phyloP scores from a whole-genome alignment of 23 tunicate species.

The Ciona savignyi region DNA sequence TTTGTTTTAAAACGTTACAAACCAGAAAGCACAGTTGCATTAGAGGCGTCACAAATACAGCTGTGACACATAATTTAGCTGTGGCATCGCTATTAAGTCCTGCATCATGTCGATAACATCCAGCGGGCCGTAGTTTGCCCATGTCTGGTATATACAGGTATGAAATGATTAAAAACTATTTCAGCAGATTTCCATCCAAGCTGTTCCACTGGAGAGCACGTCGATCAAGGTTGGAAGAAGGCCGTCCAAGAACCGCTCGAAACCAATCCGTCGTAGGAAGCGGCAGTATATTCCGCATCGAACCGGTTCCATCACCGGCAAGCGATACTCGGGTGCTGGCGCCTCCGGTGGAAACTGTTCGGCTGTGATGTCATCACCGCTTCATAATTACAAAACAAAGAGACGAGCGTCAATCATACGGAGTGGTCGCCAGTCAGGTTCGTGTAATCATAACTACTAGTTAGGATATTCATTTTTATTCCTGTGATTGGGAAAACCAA shows the following conservation, averaged over 20 bases:
- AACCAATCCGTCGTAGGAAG: slow-evolving; percentile 45
- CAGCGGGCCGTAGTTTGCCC: no score
- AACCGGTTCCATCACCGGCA: slow-evolving; percentile 29
- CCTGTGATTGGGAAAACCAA: no score
- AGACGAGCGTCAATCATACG: slow-evolving; percentile 35
- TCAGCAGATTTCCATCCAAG: slow-evolving; percentile 55
- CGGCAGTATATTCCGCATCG: slow-evolving; percentile 12
- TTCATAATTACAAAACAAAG: slow-evolving; percentile 12
- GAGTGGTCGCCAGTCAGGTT: background rate
- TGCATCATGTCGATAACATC: no score
- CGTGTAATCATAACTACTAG: no score
- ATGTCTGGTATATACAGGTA: no score
- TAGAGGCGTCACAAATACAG: no score
- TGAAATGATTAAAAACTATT: no score
- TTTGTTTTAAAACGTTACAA: no score
- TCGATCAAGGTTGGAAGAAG: slow-evolving; percentile 62
- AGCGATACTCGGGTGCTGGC: slow-evolving; percentile 4
- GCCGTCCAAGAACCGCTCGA: slow-evolving; percentile 30
- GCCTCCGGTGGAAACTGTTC: slow-evolving; percentile 4
- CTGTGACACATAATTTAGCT: no score
- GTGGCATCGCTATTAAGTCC: no score
- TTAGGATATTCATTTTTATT: no score
- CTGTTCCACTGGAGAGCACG: slow-evolving; percentile 71
- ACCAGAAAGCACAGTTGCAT: no score
- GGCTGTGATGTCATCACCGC: slow-evolving; percentile 20